Base-by-base conservation (phyloP, 1,140 invertebrate species). In the Brachionus rotundiformis region DNA sequence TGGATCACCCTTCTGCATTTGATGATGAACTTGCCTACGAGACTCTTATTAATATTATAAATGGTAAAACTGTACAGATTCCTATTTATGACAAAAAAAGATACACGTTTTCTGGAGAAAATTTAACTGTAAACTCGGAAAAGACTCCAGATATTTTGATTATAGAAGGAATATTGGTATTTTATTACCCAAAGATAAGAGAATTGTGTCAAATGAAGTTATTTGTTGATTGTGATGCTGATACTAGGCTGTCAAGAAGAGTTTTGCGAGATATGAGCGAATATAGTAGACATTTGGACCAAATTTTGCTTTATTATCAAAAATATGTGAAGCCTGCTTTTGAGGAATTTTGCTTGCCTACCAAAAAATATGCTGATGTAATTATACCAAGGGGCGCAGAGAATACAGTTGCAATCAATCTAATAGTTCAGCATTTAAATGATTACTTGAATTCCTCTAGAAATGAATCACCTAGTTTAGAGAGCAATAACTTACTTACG, bases 281-380 rank as follows among this genome's bases (percentile, higher is more conserved):
- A 89, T 91, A 94, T 84, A 94, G 94, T 3, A 89, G 97, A 63
- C 94, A 96, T 87, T 89, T 99, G 84, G 95, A 98, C 85, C 93
- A 95, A 84, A 95, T 98, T 49, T 90, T 99, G 16, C 93, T 93
- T 85, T 95, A 98, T 86, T 99, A 99, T 87, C 97, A 95, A 91
- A 95, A 93, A 85, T 95, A 93, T 86, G 96, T 98, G 0, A 98
- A 99, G 87, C 96, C 96, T 44, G 96, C 96, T 1, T 99, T 99
- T 90, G 97, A 99, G 88, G 96, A 99, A 88, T 99, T 99, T 89
- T 99, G 96, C 88, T 91, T 96, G 84, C 97, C 95, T 93, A 99
- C 97, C 0, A 99, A 99, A 89, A 99, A 99, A 88, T 98, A 98
- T 90, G 97, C 96, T 73, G 97, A 99, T 90, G 94, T 99, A 33